Evolutionary conservation across 2,888 invertebrate species (phyloP), one percentile per base, ranked within the genome.

Genomic region (Stegophylla sp.): DNA sequence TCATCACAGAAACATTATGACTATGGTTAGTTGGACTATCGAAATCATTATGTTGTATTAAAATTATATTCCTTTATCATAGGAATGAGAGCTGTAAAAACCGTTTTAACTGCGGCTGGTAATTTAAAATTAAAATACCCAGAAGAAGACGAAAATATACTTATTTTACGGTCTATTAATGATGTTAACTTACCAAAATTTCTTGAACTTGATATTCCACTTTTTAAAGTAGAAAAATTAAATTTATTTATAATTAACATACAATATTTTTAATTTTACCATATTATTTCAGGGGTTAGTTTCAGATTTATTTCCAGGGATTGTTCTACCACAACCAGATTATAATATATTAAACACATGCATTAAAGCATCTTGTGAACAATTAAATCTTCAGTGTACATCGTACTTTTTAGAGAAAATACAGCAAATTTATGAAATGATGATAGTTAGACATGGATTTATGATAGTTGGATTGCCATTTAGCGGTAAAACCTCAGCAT

Each of bases 161-260:
- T 97, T 82, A 90, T 98, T 59, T 87, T 97, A 82, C 90, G 96
- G 26, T 96, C 97, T 34, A 96, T 98, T 84, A 93, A 94, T 85
- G 97, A 97, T 87, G 95, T 97, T 26, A 97, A 97, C 87, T 87
- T 97, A 81, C 96, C 98, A 0, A 97, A 97, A 87, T 97, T 97
- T 86, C 89, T 97, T 82, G 92, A 92, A 73, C 95, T 93, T 84
- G 94, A 94, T 85, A 90, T 97, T 41, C 95, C 96, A 0, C 88
- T 97, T 7, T 97, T 97, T 85, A 91, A 94, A 89, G 91, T 91
- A 85, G 51, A 61, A 45, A 59, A 26, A 51, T 28, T 34, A 12
- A 15, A 53, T 64, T 43, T 0, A 28, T n/a, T 34, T 75, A 12
- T 51, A 34, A 51, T 51, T n/a, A 51, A n/a, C 9, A n/a, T n/a